Conservation (phyloP, 2,888 invertebrate genomes). For the Stramonita haemastoma region DNA sequence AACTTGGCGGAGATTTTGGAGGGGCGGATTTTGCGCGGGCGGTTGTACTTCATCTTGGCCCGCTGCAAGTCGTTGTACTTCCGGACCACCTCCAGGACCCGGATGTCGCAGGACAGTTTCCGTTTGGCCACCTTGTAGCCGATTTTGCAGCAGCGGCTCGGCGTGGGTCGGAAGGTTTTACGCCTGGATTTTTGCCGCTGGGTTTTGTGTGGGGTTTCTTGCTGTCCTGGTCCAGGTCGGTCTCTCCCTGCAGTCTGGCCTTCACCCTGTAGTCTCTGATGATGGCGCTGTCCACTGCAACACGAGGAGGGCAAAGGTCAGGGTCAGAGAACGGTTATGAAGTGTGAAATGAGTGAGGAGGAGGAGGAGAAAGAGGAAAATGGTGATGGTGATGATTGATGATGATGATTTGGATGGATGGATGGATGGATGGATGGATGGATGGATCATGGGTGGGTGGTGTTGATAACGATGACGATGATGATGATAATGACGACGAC, state of each 20-base stretch:
- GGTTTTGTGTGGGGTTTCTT: neutral
- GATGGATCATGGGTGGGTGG: too few species aligned
- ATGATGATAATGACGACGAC: too few species aligned
- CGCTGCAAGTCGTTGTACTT: conserved; percentile 50
- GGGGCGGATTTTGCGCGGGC: neutral
- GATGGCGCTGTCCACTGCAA: conserved; percentile 41
- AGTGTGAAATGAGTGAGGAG: neutral
- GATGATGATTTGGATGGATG: too few species aligned
- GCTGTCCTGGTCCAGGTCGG: neutral
- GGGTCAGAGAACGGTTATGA: too few species aligned
- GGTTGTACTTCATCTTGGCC: conserved; percentile 39
- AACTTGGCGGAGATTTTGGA: conserved; percentile 45
- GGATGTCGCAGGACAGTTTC: conserved; percentile 61
- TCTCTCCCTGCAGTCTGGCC: neutral
- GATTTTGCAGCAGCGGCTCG: conserved; percentile 63
- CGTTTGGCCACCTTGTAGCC: conserved; percentile 69
- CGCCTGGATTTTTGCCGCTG: neutral
- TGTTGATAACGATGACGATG: too few species aligned
- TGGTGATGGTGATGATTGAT: neutral
- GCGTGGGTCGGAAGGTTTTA: conserved; percentile 56
- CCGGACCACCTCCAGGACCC: conserved; percentile 56
- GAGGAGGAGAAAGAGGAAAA: neutral
- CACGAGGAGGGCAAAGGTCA: neutral
- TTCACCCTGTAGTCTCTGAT: conserved; percentile 8
- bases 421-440: too few species aligned